phyloP scores from a whole-genome alignment of 2,113 vertebrate genomes.

The Hippocampus zosterae region DNA sequence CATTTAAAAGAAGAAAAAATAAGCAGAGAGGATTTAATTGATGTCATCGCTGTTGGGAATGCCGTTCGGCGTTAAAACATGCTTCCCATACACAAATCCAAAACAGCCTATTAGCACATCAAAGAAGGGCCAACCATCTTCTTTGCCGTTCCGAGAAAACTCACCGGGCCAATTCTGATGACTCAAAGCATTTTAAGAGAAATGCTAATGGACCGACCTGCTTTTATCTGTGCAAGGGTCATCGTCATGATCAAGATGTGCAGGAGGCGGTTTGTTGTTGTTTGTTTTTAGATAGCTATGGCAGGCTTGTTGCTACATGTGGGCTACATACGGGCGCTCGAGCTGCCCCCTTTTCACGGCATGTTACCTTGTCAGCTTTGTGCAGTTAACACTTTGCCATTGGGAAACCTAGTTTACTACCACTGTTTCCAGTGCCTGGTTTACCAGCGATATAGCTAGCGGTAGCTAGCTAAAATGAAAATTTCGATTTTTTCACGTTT shows the following conservation, averaged over 20 bases:
- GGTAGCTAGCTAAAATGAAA: too few relatives aligned
- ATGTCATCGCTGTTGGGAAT: slow-evolving; percentile 61
- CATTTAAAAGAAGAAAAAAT: neutral
- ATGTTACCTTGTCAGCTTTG: too few relatives aligned
- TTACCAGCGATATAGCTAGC: too few relatives aligned
- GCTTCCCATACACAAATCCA: slow-evolving; percentile 62
- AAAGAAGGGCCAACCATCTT: slow-evolving; percentile 45
- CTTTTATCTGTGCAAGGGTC: slow-evolving; percentile 14
- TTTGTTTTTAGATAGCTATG: neutral
- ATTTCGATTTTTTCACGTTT: too few relatives aligned
- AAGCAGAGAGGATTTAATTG: slow-evolving; percentile 55
- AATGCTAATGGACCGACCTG: slow-evolving; percentile 23
- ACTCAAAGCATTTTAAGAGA: slow-evolving; percentile 35
- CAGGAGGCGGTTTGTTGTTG: neutral
- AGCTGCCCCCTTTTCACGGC: neutral
- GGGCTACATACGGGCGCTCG: neutral
- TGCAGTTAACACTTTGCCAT: too few relatives aligned
- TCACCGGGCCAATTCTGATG: slow-evolving; percentile 44
- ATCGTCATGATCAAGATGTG: neutral
- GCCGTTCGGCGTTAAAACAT: slow-evolving; percentile 55
- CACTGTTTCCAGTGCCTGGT: too few relatives aligned
- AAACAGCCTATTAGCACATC: slow-evolving; percentile 65
- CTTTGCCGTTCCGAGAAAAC: slow-evolving; percentile 43
- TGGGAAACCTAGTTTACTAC: too few relatives aligned
- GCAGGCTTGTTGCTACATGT: neutral